phyloP scores from a whole-genome alignment of 2,888 invertebrate genomes.

The Epirrhoe alternata region DNA sequence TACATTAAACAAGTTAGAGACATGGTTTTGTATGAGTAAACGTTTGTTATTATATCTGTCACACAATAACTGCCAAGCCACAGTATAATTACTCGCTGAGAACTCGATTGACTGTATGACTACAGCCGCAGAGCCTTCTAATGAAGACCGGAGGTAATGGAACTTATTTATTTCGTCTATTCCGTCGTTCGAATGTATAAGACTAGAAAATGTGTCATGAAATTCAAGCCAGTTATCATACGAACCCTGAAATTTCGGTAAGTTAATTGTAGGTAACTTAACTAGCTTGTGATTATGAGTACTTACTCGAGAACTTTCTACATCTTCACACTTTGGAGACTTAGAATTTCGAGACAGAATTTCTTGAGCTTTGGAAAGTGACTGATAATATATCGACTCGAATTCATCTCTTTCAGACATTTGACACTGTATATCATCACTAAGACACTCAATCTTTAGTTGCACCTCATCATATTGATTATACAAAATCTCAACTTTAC shows the following conservation, averaged over 20 bases:
- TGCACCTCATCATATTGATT: conserved; percentile 43
- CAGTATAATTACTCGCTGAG: conserved; percentile 37
- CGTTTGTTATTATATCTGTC: conserved; percentile 44
- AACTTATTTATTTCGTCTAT: conserved; percentile 47
- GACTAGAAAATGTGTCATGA: conserved; percentile 40
- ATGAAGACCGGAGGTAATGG: conserved; percentile 43
- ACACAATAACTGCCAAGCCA: conserved; percentile 44
- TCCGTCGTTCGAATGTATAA: conserved; percentile 43
- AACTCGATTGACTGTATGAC: conserved; percentile 41
- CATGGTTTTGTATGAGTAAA: conserved; percentile 40
- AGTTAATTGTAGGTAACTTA: conserved; percentile 45
- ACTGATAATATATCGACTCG: conserved; percentile 1
- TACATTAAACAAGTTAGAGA: conserved; percentile 41
- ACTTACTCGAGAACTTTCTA: not conserved
- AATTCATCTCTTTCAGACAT: not conserved
- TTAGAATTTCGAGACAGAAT: conserved; percentile 4
- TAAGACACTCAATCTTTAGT: conserved; percentile 33
- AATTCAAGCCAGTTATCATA: conserved; percentile 47
- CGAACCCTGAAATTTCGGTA: conserved; percentile 42
- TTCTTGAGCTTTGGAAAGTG: conserved; percentile 2
- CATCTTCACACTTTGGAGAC: not conserved
- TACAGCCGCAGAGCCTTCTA: conserved; percentile 42
- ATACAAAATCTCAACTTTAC: conserved; percentile 36
- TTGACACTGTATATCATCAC: conserved; percentile 26
- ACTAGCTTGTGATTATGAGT: conserved; percentile 15